Evolutionary conservation across 2,113 vertebrate species (phyloP).

Genomic region (Catharus bicknelli): DNA sequence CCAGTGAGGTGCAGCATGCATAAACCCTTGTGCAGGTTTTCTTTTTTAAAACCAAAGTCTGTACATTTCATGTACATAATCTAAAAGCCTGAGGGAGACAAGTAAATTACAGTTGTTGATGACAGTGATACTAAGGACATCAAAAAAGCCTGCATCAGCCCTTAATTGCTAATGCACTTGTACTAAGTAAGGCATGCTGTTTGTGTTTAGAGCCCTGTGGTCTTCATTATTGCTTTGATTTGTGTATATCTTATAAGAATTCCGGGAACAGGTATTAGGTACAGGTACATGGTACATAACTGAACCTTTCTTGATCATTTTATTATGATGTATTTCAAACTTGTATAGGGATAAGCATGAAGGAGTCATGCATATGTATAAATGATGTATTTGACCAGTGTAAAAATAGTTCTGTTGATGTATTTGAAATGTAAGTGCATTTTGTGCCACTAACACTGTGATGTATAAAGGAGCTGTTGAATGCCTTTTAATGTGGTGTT

Average conservation of each 20-base stretch:
- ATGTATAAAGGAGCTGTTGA: constrained; percentile 78
- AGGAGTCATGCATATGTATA: constrained; percentile 69
- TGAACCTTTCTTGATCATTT: constrained; percentile 48
- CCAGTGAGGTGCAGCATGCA: constrained; percentile 37
- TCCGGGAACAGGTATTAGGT: constrained; percentile 29
- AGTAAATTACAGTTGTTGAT: neutral
- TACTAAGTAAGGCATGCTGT: constrained; percentile 15
- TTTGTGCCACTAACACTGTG: constrained; percentile 91
- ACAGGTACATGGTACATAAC: constrained; percentile 28
- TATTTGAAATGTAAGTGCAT: constrained; percentile 74
- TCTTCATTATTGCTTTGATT: constrained; percentile 26
- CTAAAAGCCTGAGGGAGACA: constrained; percentile 28
- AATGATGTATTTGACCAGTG: constrained; percentile 60
- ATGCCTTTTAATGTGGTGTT: constrained; percentile 78
- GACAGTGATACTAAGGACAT: neutral
- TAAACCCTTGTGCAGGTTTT: constrained; percentile 29
- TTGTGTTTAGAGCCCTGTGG: constrained; percentile 2
- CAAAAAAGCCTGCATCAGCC: neutral
- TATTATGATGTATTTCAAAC: constrained; percentile 60
- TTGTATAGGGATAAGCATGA: constrained; percentile 76
- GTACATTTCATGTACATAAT: neutral
- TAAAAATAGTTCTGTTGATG: constrained; percentile 65
- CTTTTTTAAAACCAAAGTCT: constrained; percentile 59
- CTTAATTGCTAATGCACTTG: neutral
- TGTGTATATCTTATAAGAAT: constrained; percentile 8